Evolutionary conservation across 2,888 invertebrate genomes (phyloP).

Genomic region (Rotaria magnacalcarata): DNA sequence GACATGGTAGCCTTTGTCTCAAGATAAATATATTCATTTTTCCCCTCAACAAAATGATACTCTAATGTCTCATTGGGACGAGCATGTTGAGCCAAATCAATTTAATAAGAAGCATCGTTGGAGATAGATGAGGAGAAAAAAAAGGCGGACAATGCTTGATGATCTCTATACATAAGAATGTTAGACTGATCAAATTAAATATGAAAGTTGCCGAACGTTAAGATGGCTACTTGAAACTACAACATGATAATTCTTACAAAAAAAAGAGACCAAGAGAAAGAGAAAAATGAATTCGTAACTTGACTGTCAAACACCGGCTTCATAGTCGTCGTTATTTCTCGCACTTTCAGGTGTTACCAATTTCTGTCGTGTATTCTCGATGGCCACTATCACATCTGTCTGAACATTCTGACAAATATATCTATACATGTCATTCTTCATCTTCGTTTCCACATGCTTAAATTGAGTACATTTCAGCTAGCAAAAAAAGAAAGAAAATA

Average conservation of each 20-base stretch:
- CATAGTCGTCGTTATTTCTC: background rate
- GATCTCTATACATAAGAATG: background rate
- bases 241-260: too few species aligned
- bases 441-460: background rate
- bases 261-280: too few species aligned
- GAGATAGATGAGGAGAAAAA: background rate
- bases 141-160: background rate
- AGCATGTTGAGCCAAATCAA: background rate
- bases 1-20: too few species aligned
- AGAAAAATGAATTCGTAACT: too few species aligned
- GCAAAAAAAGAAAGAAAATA: background rate
- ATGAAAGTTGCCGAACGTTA: background rate
- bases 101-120: background rate
- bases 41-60: background rate
- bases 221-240: too few species aligned
- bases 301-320: too few species aligned
- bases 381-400: background rate
- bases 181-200: background rate
- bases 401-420: background rate
- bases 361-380: background rate
- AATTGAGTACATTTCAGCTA: background rate
- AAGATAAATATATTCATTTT: background rate
- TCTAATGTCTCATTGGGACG: background rate
- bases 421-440: background rate
- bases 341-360: background rate